Evolutionary conservation across 2,797 vertebrate genomes (phyloP).

Genomic region (Coregonus suidteri): DNA sequence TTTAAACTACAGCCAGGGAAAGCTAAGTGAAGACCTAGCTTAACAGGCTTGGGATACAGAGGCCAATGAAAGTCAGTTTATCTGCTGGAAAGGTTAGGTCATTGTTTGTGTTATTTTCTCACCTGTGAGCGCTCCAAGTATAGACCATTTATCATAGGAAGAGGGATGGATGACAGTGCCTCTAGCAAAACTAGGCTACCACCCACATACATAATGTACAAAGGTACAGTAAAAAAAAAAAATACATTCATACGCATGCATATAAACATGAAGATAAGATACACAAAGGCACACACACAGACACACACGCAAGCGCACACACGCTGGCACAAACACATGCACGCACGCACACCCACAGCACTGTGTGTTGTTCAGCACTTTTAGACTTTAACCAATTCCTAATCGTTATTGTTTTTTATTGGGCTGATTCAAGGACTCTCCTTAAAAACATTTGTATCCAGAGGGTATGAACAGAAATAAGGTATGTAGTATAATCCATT

Average conservation of each 20-base stretch:
- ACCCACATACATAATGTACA: background rate
- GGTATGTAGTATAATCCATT: background rate
- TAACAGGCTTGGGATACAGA: background rate
- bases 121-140: background rate
- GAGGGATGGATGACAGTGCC: background rate
- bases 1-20: conserved; percentile 6
- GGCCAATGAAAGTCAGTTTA: background rate
- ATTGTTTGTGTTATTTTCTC: background rate
- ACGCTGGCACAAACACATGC: background rate
- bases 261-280: background rate
- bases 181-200: background rate
- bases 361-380: background rate
- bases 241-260: background rate
- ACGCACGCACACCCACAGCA: background rate
- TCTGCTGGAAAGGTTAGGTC: conserved; percentile 1
- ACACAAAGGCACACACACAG: background rate
- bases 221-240: background rate
- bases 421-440: background rate
- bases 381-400: background rate
- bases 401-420: background rate
- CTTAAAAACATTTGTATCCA: no score
- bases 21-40: conserved; percentile 23
- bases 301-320: background rate
- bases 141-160: background rate
- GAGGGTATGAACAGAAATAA: background rate